phyloP scores from a whole-genome alignment of 2,797 vertebrate species.

The Pipistrellus pygmaeus region DNA sequence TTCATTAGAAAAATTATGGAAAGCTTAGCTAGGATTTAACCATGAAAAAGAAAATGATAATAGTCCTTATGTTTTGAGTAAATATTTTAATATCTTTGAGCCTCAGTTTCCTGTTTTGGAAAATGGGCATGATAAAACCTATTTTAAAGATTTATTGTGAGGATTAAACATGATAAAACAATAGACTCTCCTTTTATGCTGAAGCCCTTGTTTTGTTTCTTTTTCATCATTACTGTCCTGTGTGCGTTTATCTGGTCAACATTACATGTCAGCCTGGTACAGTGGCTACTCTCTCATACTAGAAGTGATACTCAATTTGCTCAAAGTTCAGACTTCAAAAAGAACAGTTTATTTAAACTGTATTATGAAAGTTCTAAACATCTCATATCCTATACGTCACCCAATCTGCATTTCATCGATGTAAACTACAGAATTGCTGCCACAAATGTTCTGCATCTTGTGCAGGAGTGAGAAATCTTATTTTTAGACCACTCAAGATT shows the following conservation, averaged over 20 bases:
- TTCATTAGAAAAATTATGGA: neutral
- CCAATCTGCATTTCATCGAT: neutral
- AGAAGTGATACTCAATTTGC: neutral
- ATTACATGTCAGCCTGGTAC: neutral
- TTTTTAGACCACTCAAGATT: neutral
- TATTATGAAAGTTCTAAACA: neutral
- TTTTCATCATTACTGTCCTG: neutral
- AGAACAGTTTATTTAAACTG: neutral
- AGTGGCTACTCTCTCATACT: neutral
- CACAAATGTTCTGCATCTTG: neutral
- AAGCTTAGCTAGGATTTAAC: neutral
- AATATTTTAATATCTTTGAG: slow-evolving; percentile 21
- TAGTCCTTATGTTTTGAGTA: neutral
- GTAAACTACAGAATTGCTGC: neutral
- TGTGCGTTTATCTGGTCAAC: neutral
- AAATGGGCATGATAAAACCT: neutral
- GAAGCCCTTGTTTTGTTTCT: neutral
- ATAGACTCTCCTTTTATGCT: neutral
- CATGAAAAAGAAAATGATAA: neutral
- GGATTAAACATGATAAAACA: neutral
- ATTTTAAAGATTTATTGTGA: neutral
- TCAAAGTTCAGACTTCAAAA: slow-evolving; percentile 20
- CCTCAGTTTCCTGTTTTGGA: slow-evolving; percentile 7
- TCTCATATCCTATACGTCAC: neutral
- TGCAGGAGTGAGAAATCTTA: neutral